Base-by-base conservation (phyloP, 2,797 vertebrate genomes). In the Chaenodraco wilsoni region DNA sequence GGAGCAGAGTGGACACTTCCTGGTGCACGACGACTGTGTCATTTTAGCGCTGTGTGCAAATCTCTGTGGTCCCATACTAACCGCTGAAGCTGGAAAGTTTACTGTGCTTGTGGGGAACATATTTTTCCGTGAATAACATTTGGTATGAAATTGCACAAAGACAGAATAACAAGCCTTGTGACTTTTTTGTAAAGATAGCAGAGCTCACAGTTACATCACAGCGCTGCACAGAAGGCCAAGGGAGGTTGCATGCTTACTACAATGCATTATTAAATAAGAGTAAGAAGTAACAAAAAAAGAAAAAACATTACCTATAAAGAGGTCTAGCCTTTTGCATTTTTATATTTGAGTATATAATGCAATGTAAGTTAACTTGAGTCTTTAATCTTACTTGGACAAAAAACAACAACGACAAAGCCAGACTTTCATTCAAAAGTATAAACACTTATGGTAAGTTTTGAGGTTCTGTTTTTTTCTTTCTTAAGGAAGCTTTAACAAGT, bases 1-100 rank as follows among this genome's bases (percentile, higher is more conserved):
- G 61, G 59, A 70, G 44, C 49, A 74, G 74, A 71, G 72, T 16
- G 48, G 72, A 79, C 68, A 72, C 79, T 88, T 91, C 84, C 82
- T 87, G 72, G 59, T 76, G 71, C 61, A 77, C 75, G 82, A 48
- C 44, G 64, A 76, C 23, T 41, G 50, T 73, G 72, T 88, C 76
- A 82, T 79, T 85, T 60, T 65, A 17, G 40, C 55, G 27, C 9
- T 45, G 63, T 66, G 73, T 71, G 72, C 64, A 43, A 31, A 43
- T 79, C 84, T 45, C 58, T 71, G 71, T 37, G 68, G 72, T 62
- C 19, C 8, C 5, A 19, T 33, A 48, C 46, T 49, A 54, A 60
- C 72, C 65, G 21, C 67, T 16, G 70, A 43, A 55, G 52, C 59
- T 59, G 19, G 51, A 76, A 68, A 51, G 17, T 79, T 85, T 59